Conservation (phyloP, 1,140 invertebrate species). For the Drosophila pseudoobscura region DNA sequence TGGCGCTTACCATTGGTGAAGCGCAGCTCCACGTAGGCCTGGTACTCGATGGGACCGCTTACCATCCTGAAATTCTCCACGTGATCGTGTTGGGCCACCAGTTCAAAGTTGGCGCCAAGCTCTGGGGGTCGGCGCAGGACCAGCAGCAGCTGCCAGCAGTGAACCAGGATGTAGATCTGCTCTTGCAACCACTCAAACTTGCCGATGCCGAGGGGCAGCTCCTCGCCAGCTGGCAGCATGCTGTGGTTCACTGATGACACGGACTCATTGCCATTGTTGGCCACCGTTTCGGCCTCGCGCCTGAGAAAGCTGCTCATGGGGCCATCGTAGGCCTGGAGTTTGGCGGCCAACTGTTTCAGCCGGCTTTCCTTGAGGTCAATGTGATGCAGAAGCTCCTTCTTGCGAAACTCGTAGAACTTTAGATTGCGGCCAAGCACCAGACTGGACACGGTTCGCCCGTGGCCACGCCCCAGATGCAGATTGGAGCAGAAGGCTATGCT, state of each 20-base stretch:
- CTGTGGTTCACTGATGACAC: conserved; percentile 21
- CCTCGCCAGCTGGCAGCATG: conserved; percentile 47
- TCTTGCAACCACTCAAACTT: conserved; percentile 55
- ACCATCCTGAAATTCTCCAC: conserved; percentile 39
- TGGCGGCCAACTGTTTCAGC: background rate
- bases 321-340: conserved; percentile 46
- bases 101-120: conserved; percentile 36
- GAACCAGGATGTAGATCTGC: conserved; percentile 49
- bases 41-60: conserved; percentile 38
- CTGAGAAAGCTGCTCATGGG: conserved; percentile 51
- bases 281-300: conserved; percentile 17
- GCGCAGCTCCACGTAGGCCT: conserved; percentile 57
- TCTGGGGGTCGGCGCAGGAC: conserved; percentile 48
- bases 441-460: conserved; percentile 11
- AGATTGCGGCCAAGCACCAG: conserved; percentile 44
- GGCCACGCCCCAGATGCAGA: conserved; percentile 25
- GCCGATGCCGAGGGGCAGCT: conserved; percentile 47
- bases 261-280: conserved; percentile 3
- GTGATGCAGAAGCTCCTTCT: conserved; percentile 52
- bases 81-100: conserved; percentile 36
- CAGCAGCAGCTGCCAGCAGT: conserved; percentile 50
- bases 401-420: conserved; percentile 59
- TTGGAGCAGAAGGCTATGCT: conserved; percentile 46
- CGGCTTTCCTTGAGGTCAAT: conserved; percentile 36
- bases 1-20: conserved; percentile 48